These are phyloP conservation scores for Pherbina coryleti DNA, from an alignment of 2,888 invertebrate genomes.

Conservation along the genomic window DNA sequence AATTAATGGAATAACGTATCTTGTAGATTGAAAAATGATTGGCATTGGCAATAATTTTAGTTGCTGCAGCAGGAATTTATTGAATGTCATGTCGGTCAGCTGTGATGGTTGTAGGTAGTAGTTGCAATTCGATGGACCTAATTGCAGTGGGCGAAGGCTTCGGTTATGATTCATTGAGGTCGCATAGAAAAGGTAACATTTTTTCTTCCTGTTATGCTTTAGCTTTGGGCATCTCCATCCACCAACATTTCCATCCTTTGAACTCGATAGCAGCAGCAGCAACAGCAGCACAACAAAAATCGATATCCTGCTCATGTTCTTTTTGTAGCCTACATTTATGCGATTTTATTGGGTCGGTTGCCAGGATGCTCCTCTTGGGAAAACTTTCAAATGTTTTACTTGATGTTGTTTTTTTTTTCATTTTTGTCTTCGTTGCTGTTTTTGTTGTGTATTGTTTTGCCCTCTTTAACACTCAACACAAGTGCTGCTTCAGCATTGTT, in stretches of 20 bases:
- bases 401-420: background rate
- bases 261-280: too few species aligned
- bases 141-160: background rate
- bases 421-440: background rate
- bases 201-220: too few species aligned
- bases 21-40: slow-evolving; percentile 25
- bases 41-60: slow-evolving; percentile 8
- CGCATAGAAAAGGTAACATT: too few species aligned
- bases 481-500: too few species aligned
- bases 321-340: too few species aligned
- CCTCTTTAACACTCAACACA: background rate
- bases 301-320: too few species aligned
- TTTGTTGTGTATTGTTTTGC: background rate
- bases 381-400: background rate
- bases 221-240: too few species aligned
- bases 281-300: background rate
- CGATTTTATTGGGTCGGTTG: background rate
- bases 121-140: background rate
- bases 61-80: slow-evolving; percentile 29
- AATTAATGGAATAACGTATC: slow-evolving; percentile 21
- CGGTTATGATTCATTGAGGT: too few species aligned
- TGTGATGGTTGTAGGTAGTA: background rate
- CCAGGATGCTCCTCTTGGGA: background rate
- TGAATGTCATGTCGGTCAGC: slow-evolving; percentile 15
- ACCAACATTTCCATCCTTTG: background rate